Conservation (phyloP, 2,113 vertebrate genomes). For the Limanda limanda region DNA sequence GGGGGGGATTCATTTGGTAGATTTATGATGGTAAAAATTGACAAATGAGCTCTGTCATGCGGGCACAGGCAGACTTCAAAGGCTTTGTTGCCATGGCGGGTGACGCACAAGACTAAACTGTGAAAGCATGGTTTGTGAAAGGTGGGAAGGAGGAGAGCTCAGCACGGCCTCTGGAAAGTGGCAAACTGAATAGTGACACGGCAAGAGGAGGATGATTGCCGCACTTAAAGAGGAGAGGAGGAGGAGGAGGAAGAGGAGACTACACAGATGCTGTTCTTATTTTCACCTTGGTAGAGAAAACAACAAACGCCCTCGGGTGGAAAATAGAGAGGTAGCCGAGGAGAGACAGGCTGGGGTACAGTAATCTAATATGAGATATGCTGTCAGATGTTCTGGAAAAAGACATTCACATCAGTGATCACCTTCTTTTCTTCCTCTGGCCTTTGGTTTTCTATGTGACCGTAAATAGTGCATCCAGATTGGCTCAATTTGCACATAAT, state of each 20-base stretch:
- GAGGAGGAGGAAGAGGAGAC: slow-evolving; percentile 5
- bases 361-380: background rate
- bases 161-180: slow-evolving; percentile 21
- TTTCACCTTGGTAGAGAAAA: slow-evolving; percentile 18
- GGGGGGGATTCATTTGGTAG: background rate
- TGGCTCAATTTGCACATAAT: slow-evolving; percentile 41
- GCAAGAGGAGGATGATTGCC: slow-evolving; percentile 48
- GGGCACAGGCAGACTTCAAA: slow-evolving; percentile 55
- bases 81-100: slow-evolving; percentile 64
- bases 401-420: background rate
- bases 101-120: slow-evolving; percentile 55
- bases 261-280: slow-evolving; percentile 19
- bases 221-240: slow-evolving; percentile 29
- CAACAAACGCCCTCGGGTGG: slow-evolving; percentile 29
- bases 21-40: slow-evolving; percentile 39
- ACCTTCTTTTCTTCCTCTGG: background rate
- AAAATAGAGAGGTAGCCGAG: slow-evolving; percentile 4
- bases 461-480: slow-evolving; percentile 6
- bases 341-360: background rate
- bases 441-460: background rate
- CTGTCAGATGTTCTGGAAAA: background rate
- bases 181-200: slow-evolving; percentile 40
- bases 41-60: slow-evolving; percentile 61
- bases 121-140: slow-evolving; percentile 36
- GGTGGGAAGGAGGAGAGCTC: slow-evolving; percentile 7